These are phyloP conservation scores for Gorsachius goisagi DNA, from an alignment of 2,113 vertebrate species.

Conservation along the genomic window DNA sequence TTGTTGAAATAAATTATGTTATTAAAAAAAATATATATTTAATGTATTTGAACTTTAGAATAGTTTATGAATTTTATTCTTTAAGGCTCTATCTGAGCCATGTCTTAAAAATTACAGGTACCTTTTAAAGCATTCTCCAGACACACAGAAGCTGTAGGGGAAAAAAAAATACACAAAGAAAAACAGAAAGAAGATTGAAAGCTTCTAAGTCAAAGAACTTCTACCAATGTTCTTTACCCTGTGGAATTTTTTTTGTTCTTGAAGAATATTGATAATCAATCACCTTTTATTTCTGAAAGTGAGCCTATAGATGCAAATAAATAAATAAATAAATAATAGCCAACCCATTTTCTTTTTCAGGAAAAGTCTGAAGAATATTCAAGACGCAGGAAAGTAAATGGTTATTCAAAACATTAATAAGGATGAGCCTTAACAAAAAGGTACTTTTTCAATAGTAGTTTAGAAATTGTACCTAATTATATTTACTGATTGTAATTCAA, in stretches of 20 bases:
- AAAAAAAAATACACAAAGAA: neutral
- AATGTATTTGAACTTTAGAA: neutral
- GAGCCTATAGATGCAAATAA: neutral
- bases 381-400: neutral
- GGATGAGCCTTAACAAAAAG: neutral
- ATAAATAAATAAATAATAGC: neutral
- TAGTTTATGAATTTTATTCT: neutral
- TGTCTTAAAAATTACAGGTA: neutral
- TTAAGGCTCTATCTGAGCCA: neutral
- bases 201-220: neutral
- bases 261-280: neutral
- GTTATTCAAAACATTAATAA: neutral
- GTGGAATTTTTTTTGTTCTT: neutral
- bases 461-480: neutral
- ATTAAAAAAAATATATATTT: neutral
- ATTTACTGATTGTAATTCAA: neutral
- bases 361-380: neutral
- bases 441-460: neutral
- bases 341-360: neutral
- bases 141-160: neutral
- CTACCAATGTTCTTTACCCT: neutral
- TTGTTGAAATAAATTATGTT: neutral
- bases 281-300: neutral
- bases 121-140: neutral
- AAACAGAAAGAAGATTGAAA: neutral